A percentile compares a stretch with the other conserved stretches of the same genome.
Evolutionary conservation across 2,113 vertebrate species (phyloP).

Genomic region (Eidolon helvum): DNA sequence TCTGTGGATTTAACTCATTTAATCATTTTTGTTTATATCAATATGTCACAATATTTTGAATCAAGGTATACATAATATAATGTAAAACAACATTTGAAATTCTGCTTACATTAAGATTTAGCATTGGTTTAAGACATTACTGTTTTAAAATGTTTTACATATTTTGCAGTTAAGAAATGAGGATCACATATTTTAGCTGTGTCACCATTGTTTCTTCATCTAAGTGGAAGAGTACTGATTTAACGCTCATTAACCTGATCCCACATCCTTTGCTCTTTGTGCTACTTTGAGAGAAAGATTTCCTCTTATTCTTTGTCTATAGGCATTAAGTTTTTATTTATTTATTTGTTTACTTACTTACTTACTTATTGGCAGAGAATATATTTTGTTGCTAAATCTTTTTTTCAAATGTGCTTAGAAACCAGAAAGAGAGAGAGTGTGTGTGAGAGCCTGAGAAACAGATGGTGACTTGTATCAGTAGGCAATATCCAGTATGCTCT

Average conservation of each 20-base stretch:
- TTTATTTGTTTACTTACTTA: not conserved
- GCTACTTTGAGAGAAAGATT: not conserved
- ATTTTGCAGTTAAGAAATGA: not conserved
- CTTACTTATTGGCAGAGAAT: not conserved
- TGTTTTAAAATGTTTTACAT: not conserved
- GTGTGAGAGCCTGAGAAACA: not conserved
- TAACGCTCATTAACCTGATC: accelerated
- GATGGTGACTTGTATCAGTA: not conserved
- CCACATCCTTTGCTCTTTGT: not conserved
- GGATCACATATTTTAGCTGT: not conserved
- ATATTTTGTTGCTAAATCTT: not conserved
- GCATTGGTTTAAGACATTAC: not conserved
- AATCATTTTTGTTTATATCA: slow-evolving; percentile 20
- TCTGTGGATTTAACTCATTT: not conserved
- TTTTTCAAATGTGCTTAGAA: not conserved
- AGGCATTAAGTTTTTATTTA: not conserved
- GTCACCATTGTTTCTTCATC: not conserved
- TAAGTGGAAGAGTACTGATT: accelerated
- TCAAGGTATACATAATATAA: not conserved
- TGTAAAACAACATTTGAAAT: not conserved
- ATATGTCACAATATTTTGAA: slow-evolving; percentile 50
- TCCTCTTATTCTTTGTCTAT: not conserved
- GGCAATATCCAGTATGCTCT: not conserved
- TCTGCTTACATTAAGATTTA: not conserved
- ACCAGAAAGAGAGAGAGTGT: not conserved